phyloP scores from a whole-genome alignment of 2,888 invertebrate species.

The Lasioglossum lativentre region DNA sequence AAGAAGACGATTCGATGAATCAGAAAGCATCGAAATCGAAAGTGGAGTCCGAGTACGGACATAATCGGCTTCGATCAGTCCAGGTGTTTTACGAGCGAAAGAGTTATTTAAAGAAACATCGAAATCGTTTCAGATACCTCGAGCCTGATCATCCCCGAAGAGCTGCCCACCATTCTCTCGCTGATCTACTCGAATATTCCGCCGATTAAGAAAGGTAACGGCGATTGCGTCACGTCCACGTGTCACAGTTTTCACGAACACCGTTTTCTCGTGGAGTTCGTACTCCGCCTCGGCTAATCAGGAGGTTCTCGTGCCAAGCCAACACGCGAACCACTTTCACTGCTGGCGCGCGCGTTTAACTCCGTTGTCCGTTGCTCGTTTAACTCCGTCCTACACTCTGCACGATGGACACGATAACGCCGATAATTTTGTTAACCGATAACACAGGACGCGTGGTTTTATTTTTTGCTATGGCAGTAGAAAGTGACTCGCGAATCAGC shows the following conservation, averaged over 20 bases:
- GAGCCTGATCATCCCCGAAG: conserved; percentile 91
- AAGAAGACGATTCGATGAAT: neutral
- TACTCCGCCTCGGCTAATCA: neutral
- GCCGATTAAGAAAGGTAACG: conserved; percentile 92
- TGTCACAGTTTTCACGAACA: neutral
- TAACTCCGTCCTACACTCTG: neutral
- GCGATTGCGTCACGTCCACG: neutral
- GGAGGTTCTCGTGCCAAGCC: conserved; percentile 11
- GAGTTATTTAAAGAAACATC: neutral
- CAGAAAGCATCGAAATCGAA: neutral
- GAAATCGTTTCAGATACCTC: conserved; percentile 85
- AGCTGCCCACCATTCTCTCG: conserved; percentile 91
- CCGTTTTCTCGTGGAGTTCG: neutral
- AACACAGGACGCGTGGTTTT: neutral
- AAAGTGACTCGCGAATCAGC: neutral
- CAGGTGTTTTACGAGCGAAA: neutral
- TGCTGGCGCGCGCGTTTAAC: neutral
- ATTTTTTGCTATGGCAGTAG: neutral
- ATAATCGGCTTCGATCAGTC: neutral
- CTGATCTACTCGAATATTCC: conserved; percentile 94
- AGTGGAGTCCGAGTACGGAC: neutral
- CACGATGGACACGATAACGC: neutral
- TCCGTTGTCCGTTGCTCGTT: neutral
- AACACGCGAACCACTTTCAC: conserved; percentile 45
- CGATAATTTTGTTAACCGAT: neutral